Evolutionary conservation across 1,140 invertebrate species (phyloP), one percentile per base, ranked within the genome.

Genomic region (Lordiphosa mommai): DNA sequence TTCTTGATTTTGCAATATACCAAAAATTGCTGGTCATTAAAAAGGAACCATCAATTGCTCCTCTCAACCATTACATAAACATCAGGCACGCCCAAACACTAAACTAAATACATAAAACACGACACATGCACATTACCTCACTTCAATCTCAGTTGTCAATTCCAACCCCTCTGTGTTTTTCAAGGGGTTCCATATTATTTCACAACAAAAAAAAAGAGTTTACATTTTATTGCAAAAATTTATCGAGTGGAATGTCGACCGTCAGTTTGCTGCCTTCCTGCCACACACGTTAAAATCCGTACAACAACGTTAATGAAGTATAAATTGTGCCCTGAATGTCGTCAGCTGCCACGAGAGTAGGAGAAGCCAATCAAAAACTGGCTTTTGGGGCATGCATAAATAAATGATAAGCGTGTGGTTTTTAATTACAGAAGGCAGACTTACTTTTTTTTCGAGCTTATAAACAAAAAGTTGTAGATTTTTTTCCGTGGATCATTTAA

Each of bases 351-450:
- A 58, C 56, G 52, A 10, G 32, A 14, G 17, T 30, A 17, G 29
- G 14, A 63, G 77, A 82, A 87, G 85, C 85, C 85, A 79, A 87
- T 80, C 72, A 87, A 87, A 76, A 84, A 61, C 84, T 46, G 38
- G 13, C 41, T 40, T 60, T 70, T 51, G 33, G 38, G 64, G 57
- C 51, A 64, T 60, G 48, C 71, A 53, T 69, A 73, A 76, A 72
- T 76, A 72, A 84, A 72, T 64, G 77, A 68, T 68, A 65, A 71
- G 67, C 76, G 66, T 55, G 67, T 52, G 74, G 77, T 76, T 84
- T 80, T 82, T 77, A 82, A 82, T 82, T 82, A 82, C 76, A 76
- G 48, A 32, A 27, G 53, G 40, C 70, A 34, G 40, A 32, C 52
- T 46, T 37, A 46, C 63, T 27, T 29, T 41, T 7, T 8, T n/a